phyloP scores from a whole-genome alignment of 2,113 vertebrate species.

The Cyprinus carpio region DNA sequence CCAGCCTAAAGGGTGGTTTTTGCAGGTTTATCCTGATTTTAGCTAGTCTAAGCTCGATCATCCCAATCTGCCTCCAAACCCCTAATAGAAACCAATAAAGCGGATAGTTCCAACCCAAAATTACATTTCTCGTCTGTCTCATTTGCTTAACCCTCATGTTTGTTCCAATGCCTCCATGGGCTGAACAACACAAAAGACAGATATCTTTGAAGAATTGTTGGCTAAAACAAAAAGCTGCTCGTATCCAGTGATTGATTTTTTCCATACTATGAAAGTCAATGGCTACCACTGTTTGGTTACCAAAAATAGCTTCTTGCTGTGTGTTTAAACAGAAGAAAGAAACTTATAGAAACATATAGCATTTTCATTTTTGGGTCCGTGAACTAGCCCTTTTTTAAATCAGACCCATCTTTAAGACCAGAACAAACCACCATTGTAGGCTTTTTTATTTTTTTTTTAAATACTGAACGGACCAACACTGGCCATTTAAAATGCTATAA shows the following conservation, averaged over 20 bases:
- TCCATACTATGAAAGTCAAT: neutral
- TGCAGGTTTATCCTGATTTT: neutral
- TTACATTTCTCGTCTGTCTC: neutral
- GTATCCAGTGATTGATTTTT: too few relatives aligned
- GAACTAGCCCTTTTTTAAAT: neutral
- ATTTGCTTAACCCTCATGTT: neutral
- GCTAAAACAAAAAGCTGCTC: neutral
- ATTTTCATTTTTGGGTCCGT: too few relatives aligned
- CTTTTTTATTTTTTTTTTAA: neutral
- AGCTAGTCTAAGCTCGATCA: neutral
- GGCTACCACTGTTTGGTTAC: too few relatives aligned
- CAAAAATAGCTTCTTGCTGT: too few relatives aligned
- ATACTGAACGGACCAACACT: neutral
- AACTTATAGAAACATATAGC: too few relatives aligned
- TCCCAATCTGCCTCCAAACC: neutral
- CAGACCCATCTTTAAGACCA: neutral
- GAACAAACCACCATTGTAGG: neutral
- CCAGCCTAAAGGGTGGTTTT: neutral
- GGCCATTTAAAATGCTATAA: neutral
- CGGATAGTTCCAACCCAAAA: neutral
- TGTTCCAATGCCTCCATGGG: neutral
- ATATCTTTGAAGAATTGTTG: neutral
- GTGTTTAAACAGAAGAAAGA: too few relatives aligned
- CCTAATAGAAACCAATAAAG: neutral
- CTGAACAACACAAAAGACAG: neutral